Base-by-base conservation (phyloP, 1,140 invertebrate genomes). In the Heliothis virescens region DNA sequence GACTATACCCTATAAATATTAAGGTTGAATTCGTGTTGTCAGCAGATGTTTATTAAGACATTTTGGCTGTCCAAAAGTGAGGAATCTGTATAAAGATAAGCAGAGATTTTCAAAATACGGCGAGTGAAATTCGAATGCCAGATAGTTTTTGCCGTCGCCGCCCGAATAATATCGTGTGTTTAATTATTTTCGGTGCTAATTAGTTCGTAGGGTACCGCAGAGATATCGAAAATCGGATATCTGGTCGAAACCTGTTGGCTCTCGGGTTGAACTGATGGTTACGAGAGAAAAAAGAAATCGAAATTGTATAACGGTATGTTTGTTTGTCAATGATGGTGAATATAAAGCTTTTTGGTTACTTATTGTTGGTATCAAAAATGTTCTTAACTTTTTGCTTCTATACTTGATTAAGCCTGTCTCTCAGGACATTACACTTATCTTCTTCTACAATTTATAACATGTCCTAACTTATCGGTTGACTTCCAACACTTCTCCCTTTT, bases 81-180 rank as follows among this genome's bases (percentile, higher is more conserved):
- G 84, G 85, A 87, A 89, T 90, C 81, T 83, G 65, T 85, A 82
- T 89, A 89, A 87, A 93, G 92, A 94, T 93, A 91, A 90, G 88
- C 87, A 87, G 87, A 88, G 88, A 91, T 94, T 94, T 94, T 91
- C 88, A 93, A 94, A 94, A 94, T 93, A 94, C 92, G 90, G 92
- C 89, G 89, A 93, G 92, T 86, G 92, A 94, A 93, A 90, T 88
- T 85, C 83, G 83, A 89, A 89, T 86, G 89, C 84, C 87, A 82
- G 87, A 90, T 90, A 86, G 87, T 86, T 92, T 94, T 94, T 93
- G 60, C 34, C 29, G 34, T 90, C 79, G 79, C 84, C 82, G 87
- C 86, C 81, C 75, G 82, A 83, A 89, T 85, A 87, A 87, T 90
- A 89, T 85, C 83, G 79, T 85, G 85, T 84, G 87, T 92, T 93